A percentile compares a stretch with the other conserved stretches of the same genome.
phyloP scores from a whole-genome alignment of 2,888 invertebrate species.

The Polymixis flavicincta region DNA sequence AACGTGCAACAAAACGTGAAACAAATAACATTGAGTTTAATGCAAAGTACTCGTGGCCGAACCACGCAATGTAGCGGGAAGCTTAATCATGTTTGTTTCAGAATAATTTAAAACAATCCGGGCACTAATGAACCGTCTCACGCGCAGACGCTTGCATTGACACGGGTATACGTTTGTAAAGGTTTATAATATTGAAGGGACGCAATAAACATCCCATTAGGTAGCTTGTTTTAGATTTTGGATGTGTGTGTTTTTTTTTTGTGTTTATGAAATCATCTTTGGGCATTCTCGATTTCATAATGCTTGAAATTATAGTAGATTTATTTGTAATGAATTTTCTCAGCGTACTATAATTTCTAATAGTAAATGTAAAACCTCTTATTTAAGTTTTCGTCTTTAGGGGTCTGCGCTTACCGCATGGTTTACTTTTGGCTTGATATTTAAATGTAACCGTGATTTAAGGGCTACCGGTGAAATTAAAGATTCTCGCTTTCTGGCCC shows the following conservation, averaged over 20 bases:
- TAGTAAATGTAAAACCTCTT: too few species aligned
- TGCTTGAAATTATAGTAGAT: background rate
- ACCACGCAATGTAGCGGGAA: slow-evolving; percentile 21
- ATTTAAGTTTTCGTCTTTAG: too few species aligned
- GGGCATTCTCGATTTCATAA: background rate
- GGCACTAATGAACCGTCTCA: slow-evolving; percentile 64
- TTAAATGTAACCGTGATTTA: too few species aligned
- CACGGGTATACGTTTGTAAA: slow-evolving; percentile 1
- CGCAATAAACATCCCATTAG: slow-evolving; percentile 27
- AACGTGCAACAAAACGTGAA: background rate
- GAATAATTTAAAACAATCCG: slow-evolving; percentile 67
- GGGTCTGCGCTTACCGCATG: too few species aligned
- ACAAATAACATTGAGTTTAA: background rate
- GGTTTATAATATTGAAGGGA: background rate
- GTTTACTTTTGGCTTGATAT: too few species aligned
- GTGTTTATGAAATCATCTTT: too few species aligned
- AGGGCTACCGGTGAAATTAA: too few species aligned
- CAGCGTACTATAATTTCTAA: too few species aligned
- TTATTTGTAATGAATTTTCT: too few species aligned
- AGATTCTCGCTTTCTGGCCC: too few species aligned
- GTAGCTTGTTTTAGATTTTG: background rate
- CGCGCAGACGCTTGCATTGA: slow-evolving; percentile 22
- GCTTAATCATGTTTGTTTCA: slow-evolving; percentile 68
- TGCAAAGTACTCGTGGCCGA: slow-evolving; percentile 49
- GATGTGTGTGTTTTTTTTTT: too few species aligned